Conservation (phyloP, 2,113 vertebrate species). For the Lophochroa leadbeateri region DNA sequence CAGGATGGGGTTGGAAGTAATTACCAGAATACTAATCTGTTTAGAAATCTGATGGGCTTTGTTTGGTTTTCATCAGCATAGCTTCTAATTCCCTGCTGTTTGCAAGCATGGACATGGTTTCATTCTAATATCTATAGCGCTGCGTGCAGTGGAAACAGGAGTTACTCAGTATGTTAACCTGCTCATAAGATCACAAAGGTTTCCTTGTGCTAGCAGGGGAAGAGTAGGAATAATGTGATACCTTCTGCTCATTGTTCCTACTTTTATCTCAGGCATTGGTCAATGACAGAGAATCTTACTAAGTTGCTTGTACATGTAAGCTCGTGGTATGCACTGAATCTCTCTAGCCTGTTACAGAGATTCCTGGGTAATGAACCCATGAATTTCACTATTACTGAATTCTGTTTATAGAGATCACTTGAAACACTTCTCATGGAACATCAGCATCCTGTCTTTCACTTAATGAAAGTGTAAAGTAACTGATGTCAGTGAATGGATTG, state of each 20-base stretch:
- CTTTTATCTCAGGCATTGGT: neutral
- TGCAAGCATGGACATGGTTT: neutral
- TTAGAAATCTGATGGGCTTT: neutral
- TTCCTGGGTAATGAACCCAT: neutral
- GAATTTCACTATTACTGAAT: neutral
- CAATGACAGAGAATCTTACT: neutral
- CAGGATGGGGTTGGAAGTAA: neutral
- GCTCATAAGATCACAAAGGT: neutral
- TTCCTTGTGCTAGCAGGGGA: neutral
- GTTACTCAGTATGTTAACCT: neutral
- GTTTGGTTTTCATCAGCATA: neutral
- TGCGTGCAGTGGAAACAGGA: neutral
- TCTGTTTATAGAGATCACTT: neutral
- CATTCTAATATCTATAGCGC: neutral
- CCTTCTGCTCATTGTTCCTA: neutral
- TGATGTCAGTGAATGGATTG: slow-evolving; percentile 36
- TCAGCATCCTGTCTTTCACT: neutral
- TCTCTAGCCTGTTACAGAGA: neutral
- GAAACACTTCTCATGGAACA: neutral
- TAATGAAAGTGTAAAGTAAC: slow-evolving; percentile 55
- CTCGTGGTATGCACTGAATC: neutral
- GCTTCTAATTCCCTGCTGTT: neutral
- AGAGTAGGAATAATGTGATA: neutral
- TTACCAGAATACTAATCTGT: neutral
- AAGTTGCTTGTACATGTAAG: neutral